Conservation (phyloP, 1,140 invertebrate species). For the Drosophila orosa region DNA sequence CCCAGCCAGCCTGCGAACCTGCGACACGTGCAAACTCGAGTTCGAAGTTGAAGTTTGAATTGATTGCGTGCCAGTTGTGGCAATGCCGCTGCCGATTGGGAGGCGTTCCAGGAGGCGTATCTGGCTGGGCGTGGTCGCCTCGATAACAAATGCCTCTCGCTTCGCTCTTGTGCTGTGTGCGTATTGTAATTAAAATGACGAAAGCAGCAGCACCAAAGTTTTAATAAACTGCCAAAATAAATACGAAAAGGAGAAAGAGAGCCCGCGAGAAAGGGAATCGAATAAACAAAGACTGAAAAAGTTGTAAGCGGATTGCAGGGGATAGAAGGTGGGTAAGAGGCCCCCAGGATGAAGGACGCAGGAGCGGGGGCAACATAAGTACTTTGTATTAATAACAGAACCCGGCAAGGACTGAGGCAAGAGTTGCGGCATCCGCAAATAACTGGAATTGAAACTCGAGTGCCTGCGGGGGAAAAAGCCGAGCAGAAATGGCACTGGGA, state of each 20-base stretch:
- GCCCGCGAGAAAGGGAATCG: constrained; percentile 36
- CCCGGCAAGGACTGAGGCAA: constrained; percentile 21
- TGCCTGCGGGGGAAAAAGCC: constrained; percentile 1
- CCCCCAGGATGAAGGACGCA: not conserved
- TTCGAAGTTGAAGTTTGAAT: constrained; percentile 62
- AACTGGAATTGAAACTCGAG: constrained; percentile 45
- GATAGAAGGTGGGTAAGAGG: not conserved
- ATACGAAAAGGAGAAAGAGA: constrained; percentile 44
- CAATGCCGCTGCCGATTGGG: constrained; percentile 58
- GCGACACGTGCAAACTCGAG: constrained; percentile 60
- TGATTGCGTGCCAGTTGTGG: constrained; percentile 77
- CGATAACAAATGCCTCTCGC: constrained; percentile 44
- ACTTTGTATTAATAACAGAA: constrained; percentile 52
- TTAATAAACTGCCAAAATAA: constrained; percentile 79
- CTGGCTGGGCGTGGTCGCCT: constrained; percentile 18
- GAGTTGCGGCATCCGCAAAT: constrained; percentile 50
- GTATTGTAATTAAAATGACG: constrained; percentile 80
- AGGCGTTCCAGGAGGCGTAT: constrained; percentile 7
- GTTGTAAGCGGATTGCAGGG: constrained; percentile 54
- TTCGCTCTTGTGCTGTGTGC: constrained; percentile 19
- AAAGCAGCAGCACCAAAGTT: constrained; percentile 58
- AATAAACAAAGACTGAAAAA: constrained; percentile 45
- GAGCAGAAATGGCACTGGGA: constrained; percentile 4
- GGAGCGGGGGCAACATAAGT: constrained; percentile 27
- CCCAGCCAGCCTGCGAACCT: constrained; percentile 3